A percentile compares a stretch with the other conserved stretches of the same genome.
These are phyloP conservation scores for Entosphenus tridentatus DNA, from an alignment of 2,113 vertebrate genomes.

Conservation along the genomic window DNA sequence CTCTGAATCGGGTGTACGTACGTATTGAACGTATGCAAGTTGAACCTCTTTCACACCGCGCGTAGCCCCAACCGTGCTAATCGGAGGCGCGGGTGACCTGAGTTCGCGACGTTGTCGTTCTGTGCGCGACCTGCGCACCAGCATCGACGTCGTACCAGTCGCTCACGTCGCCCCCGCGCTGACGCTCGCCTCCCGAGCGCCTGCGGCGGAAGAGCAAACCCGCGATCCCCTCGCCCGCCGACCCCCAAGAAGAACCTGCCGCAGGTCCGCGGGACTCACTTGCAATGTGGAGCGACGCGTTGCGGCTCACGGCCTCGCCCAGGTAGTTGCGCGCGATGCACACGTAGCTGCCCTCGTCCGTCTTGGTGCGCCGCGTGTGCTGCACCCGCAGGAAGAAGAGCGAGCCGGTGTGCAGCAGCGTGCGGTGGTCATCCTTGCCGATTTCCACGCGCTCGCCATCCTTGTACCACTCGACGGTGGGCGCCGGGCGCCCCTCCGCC, in stretches of 20 bases:
- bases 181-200: too few species aligned
- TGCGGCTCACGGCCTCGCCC: constrained; percentile 2
- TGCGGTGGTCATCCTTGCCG: constrained; percentile 1
- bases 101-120: too few species aligned
- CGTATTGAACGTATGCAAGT: too few species aligned
- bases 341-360: constrained; percentile 4
- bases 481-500: constrained; percentile 1
- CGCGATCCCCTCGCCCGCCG: too few species aligned
- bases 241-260: neutral
- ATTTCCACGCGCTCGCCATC: constrained; percentile 1
- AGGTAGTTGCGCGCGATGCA: constrained; percentile 1
- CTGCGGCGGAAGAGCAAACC: too few species aligned
- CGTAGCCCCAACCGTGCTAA: too few species aligned
- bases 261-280: constrained; percentile 3
- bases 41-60: too few species aligned
- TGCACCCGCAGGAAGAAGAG: neutral
- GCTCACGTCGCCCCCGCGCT: too few species aligned
- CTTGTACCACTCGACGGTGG: constrained; percentile 4
- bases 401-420: neutral
- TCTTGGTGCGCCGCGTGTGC: constrained; percentile 2
- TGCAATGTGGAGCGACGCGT: constrained; percentile 3
- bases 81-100: too few species aligned
- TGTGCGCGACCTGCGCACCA: too few species aligned
- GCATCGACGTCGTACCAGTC: too few species aligned
- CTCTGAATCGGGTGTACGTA: too few species aligned